Percentiles rank a stretch among this genome's conserved stretches.
Conservation (phyloP, 2,113 vertebrate genomes). For the Noturus placidus region DNA sequence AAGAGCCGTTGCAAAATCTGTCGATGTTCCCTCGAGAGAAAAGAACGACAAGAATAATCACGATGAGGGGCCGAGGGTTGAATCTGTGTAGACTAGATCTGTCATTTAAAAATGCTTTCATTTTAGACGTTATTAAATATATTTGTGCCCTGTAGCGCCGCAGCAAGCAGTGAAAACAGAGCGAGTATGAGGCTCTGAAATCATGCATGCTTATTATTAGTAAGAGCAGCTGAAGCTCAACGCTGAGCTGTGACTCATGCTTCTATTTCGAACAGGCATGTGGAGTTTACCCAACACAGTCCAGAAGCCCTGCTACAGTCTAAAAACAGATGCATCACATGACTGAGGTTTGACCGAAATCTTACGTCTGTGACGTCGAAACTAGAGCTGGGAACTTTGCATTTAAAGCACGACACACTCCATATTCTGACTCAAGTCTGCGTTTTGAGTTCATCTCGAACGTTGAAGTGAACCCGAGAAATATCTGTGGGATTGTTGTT, state of each 20-base stretch:
- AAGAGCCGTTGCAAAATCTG: neutral
- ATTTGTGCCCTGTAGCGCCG: neutral
- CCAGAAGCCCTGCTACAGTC: neutral
- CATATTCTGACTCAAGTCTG: neutral
- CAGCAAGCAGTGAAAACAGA: constrained; percentile 32
- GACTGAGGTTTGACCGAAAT: neutral
- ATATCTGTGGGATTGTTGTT: too few relatives aligned
- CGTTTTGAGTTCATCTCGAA: too few relatives aligned
- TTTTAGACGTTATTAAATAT: neutral
- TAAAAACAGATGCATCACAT: neutral
- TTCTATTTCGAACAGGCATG: constrained; percentile 21
- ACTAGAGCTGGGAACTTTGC: neutral
- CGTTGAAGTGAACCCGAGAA: too few relatives aligned
- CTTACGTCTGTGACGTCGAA: neutral
- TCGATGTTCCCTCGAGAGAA: neutral
- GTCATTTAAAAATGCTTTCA: constrained; percentile 45
- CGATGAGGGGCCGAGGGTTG: neutral
- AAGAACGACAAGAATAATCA: neutral
- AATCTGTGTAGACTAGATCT: constrained; percentile 26
- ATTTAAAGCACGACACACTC: too few relatives aligned
- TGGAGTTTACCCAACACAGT: constrained; percentile 54
- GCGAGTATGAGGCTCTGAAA: constrained; percentile 26
- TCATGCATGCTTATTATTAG: constrained; percentile 22
- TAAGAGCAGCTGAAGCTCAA: constrained; percentile 22
- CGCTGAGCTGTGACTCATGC: constrained; percentile 36